A percentile compares a stretch with the other conserved stretches of the same genome.
These are phyloP conservation scores for Zaprionus bogoriensis DNA, from an alignment of 2,888 invertebrate species.

Conservation along the genomic window DNA sequence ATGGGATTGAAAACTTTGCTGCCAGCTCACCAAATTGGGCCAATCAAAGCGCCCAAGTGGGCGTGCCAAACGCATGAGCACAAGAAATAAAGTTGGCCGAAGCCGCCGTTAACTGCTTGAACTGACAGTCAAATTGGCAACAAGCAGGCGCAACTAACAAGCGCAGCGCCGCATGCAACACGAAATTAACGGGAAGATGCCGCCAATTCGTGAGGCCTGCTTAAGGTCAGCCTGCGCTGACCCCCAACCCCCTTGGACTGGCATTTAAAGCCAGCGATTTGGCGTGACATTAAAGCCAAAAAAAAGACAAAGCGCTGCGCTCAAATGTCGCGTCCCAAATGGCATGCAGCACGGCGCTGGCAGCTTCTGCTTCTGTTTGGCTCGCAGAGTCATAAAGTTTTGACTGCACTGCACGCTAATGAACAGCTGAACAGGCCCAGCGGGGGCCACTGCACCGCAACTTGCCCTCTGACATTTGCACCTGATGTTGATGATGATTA, in stretches of 20 bases:
- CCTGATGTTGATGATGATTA: constrained; percentile 49
- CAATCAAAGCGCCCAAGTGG: constrained; percentile 10
- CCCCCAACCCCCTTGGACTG: constrained; percentile 6
- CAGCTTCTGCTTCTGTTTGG: constrained; percentile 51
- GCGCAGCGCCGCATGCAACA: constrained; percentile 23
- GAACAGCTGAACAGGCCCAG: constrained; percentile 2
- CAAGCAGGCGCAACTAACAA: constrained; percentile 52
- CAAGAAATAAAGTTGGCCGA: neutral
- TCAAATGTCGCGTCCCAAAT: constrained; percentile 45
- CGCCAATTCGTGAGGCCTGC: constrained; percentile 6
- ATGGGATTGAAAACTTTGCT: constrained; percentile 42
- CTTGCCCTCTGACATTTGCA: constrained; percentile 50
- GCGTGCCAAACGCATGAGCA: neutral
- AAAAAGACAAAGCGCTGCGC: constrained; percentile 8
- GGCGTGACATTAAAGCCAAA: constrained; percentile 1
- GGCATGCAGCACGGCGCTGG: too few species aligned
- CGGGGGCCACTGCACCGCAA: neutral
- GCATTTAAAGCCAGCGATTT: constrained; percentile 25
- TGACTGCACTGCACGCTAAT: constrained; percentile 25
- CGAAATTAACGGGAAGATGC: constrained; percentile 19
- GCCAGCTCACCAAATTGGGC: neutral
- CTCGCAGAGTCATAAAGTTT: constrained; percentile 25
- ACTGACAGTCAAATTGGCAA: constrained; percentile 28
- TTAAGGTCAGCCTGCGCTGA: constrained; percentile 34
- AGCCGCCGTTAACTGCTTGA: constrained; percentile 3